Conservation (phyloP, 2,113 vertebrate genomes). For the Sus scrofa region DNA sequence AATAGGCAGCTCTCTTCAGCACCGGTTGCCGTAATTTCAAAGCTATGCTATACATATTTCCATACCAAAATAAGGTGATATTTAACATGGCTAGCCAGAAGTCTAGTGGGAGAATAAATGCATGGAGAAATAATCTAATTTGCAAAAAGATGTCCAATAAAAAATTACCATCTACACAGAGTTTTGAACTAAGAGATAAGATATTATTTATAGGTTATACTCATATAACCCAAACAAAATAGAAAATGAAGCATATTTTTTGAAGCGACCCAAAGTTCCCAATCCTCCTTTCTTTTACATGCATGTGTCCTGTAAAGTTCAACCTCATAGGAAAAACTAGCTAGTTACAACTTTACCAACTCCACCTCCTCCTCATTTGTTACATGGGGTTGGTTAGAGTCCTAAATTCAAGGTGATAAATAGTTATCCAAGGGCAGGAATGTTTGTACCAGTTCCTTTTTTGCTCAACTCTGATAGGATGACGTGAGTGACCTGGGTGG, state of each 20-base stretch:
- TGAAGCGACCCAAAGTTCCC: neutral
- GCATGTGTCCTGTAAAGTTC: neutral
- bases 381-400: neutral
- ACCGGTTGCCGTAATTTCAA: slow-evolving; percentile 45
- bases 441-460: neutral
- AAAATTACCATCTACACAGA: slow-evolving; percentile 5
- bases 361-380: neutral
- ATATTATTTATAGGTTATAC: neutral
- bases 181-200: neutral
- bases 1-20: slow-evolving; percentile 59
- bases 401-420: neutral
- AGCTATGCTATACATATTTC: slow-evolving; percentile 30
- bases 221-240: neutral
- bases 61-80: slow-evolving; percentile 36
- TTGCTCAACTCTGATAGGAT: neutral
- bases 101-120: neutral
- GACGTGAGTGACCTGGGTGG: neutral
- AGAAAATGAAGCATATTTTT: neutral
- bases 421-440: neutral
- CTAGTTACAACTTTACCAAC: neutral
- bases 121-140: slow-evolving; percentile 45
- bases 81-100: slow-evolving; percentile 33
- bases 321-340: neutral
- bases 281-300: neutral
- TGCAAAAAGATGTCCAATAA: neutral